phyloP scores from a whole-genome alignment of 1,140 invertebrate genomes.

The Brachionus rotundiformis region DNA sequence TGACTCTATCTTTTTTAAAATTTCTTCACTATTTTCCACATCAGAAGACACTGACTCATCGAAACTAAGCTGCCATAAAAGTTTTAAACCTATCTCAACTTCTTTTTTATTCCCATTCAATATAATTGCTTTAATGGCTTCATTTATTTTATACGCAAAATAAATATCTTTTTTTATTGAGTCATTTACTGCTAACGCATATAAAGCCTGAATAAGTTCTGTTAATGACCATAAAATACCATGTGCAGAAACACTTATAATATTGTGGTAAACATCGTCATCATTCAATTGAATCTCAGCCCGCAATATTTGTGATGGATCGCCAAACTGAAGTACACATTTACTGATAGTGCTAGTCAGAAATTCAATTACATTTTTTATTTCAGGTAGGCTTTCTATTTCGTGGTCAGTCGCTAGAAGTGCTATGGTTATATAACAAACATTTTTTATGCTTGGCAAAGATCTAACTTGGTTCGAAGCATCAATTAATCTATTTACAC shows the following conservation, averaged over 20 bases:
- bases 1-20: background rate
- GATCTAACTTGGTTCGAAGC: background rate
- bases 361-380: background rate
- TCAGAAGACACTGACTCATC: background rate
- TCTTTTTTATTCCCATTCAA: conserved; percentile 12
- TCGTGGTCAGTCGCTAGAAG: background rate
- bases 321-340: background rate
- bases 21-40: background rate
- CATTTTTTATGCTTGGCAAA: background rate
- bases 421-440: background rate
- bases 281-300: background rate
- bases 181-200: background rate
- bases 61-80: conserved; percentile 4
- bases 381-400: background rate
- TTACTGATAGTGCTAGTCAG: background rate
- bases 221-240: background rate
- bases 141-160: background rate
- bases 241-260: background rate
- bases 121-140: background rate
- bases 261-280: background rate
- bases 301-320: background rate
- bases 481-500: background rate
- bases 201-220: background rate
- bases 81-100: background rate
- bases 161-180: conserved; percentile 16